A percentile compares a stretch with the other conserved stretches of the same genome.
Evolutionary conservation across 2,888 invertebrate genomes (phyloP).

Genomic region (Cheilosia pagana): DNA sequence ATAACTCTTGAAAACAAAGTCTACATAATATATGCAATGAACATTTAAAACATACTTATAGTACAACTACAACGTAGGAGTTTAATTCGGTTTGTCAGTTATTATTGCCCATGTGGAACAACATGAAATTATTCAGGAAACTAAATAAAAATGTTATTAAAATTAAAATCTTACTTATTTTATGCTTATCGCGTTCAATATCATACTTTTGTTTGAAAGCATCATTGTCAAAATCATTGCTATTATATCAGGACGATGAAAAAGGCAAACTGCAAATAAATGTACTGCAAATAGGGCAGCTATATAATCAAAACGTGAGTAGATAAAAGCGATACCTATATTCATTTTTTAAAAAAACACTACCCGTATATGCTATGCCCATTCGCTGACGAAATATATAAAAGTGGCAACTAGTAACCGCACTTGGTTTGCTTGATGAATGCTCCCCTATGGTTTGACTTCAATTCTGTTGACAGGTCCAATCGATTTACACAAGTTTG

Average conservation of each 20-base stretch:
- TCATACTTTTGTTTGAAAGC: conserved; percentile 23
- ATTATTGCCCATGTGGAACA: conserved; percentile 13
- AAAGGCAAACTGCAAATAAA: conserved; percentile 26
- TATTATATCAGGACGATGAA: conserved; percentile 43
- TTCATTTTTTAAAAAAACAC: not conserved
- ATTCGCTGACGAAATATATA: too few species aligned
- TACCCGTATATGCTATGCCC: too few species aligned
- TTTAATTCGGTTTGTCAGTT: not conserved
- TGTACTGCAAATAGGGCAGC: conserved; percentile 5
- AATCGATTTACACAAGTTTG: too few species aligned
- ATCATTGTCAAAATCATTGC: conserved; percentile 28
- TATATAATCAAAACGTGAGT: conserved; percentile 38
- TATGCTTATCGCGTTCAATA: conserved; percentile 12
- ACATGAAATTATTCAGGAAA: conserved; percentile 47
- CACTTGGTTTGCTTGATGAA: too few species aligned
- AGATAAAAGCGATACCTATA: not conserved
- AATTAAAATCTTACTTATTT: conserved; percentile 10
- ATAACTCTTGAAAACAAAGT: not conserved
- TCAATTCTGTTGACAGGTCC: too few species aligned
- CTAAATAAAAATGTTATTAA: conserved; percentile 10
- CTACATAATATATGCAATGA: not conserved
- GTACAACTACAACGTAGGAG: not conserved
- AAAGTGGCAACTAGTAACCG: too few species aligned
- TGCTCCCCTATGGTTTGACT: too few species aligned
- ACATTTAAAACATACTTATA: not conserved